These are phyloP conservation scores for Leguminivora glycinivorella DNA, from an alignment of 1,140 invertebrate genomes.

Conservation along the genomic window DNA sequence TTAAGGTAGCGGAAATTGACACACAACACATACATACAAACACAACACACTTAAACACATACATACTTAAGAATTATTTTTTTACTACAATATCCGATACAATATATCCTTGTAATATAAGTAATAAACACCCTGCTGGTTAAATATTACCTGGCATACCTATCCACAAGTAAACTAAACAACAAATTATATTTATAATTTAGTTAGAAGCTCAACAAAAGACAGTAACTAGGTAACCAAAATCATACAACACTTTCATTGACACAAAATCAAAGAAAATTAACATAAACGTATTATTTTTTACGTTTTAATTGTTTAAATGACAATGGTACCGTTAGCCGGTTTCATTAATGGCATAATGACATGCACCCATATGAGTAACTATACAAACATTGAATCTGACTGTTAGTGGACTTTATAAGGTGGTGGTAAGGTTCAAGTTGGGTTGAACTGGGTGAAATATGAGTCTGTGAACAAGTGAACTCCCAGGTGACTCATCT, in stretches of 20 bases:
- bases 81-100: no score
- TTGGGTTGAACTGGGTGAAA: no score
- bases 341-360: conserved; percentile 26
- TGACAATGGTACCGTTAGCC: conserved; percentile 7
- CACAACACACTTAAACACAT: no score
- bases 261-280: not conserved
- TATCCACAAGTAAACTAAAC: no score
- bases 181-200: no score
- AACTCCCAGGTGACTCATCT: not conserved
- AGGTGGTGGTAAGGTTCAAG: no score
- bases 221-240: not conserved
- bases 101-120: no score
- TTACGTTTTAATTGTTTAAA: conserved; percentile 10
- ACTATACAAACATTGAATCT: not conserved
- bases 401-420: not conserved
- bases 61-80: no score
- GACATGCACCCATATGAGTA: conserved; percentile 13
- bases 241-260: not conserved
- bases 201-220: not conserved
- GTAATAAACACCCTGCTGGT: no score
- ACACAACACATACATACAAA: no score
- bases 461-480: conserved; percentile 6
- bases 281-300: not conserved
- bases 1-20: no score
- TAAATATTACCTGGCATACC: no score